Conservation (phyloP, 1,140 invertebrate species). For the Apis laboriosa region DNA sequence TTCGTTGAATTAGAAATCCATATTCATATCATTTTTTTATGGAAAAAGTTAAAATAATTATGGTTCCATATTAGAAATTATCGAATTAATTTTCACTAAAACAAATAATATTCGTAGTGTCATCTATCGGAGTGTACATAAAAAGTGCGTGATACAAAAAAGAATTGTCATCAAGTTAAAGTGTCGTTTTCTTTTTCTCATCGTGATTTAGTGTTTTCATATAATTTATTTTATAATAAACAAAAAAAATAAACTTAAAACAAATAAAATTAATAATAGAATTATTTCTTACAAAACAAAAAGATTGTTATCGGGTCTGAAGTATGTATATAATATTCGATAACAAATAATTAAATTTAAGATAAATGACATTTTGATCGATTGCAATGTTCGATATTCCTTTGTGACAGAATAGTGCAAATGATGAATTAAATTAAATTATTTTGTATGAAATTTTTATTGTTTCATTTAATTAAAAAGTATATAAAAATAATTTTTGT, state of each 20-base stretch:
- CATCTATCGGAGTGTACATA: neutral
- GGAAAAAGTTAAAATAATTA: neutral
- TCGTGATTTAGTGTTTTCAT: neutral
- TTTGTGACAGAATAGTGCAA: neutral
- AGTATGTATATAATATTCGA: constrained; percentile 2
- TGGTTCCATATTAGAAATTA: neutral
- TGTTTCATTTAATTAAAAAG: neutral
- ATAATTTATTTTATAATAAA: neutral
- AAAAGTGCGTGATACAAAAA: neutral
- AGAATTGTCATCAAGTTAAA: neutral
- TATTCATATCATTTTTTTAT: neutral
- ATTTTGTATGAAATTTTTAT: neutral
- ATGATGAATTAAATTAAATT: neutral
- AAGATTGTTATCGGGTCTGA: neutral
- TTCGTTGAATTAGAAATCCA: neutral
- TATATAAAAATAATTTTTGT: neutral
- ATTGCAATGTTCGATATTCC: neutral
- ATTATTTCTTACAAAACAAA: neutral
- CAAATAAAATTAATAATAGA: neutral
- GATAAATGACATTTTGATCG: constrained; percentile 32
- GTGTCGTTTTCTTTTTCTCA: neutral
- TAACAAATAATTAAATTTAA: constrained; percentile 15
- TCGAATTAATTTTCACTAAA: neutral
- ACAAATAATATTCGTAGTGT: neutral
- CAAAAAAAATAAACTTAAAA: neutral